Conservation (phyloP, 1,140 invertebrate species). For the Drosophila trapezifrons region DNA sequence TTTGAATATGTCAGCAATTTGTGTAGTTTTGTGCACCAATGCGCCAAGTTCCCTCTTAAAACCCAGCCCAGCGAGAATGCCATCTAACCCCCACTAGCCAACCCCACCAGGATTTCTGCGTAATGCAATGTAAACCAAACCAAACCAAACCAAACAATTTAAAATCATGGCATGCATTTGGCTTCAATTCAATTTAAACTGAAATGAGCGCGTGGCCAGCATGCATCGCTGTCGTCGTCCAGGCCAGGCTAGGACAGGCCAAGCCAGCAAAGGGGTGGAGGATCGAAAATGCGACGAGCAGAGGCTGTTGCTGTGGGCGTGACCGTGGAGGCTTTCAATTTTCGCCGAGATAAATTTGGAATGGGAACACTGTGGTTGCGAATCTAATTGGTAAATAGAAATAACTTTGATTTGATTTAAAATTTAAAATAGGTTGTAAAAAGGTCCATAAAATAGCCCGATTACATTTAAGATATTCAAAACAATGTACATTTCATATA, state of each 20-base stretch:
- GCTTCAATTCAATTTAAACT: constrained; percentile 81
- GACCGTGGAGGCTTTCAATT: constrained; percentile 6
- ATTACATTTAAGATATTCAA: not conserved
- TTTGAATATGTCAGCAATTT: constrained; percentile 83
- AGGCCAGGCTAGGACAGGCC: constrained; percentile 5
- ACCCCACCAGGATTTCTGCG: constrained; percentile 35
- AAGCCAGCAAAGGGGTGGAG: not conserved
- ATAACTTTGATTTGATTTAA: constrained; percentile 1
- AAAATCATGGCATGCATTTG: constrained; percentile 82
- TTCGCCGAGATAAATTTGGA: constrained; percentile 3
- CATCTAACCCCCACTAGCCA: constrained; percentile 10
- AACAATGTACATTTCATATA: not conserved
- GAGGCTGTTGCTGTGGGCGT: constrained; percentile 3
- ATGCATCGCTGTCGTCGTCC: constrained; percentile 27
- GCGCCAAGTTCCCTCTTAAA: constrained; percentile 33
- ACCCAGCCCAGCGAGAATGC: constrained; percentile 6
- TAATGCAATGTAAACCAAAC: constrained; percentile 79
- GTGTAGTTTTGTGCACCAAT: constrained; percentile 80
- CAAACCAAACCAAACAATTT: constrained; percentile 74
- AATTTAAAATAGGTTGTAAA: not conserved
- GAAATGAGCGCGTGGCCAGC: constrained; percentile 68
- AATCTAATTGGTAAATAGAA: not conserved
- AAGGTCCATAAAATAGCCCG: not conserved
- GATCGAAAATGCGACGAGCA: not conserved
- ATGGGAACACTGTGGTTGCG: constrained; percentile 12